Evolutionary conservation across 2,113 vertebrate genomes (phyloP).

Genomic region (Dasyprocta punctata): DNA sequence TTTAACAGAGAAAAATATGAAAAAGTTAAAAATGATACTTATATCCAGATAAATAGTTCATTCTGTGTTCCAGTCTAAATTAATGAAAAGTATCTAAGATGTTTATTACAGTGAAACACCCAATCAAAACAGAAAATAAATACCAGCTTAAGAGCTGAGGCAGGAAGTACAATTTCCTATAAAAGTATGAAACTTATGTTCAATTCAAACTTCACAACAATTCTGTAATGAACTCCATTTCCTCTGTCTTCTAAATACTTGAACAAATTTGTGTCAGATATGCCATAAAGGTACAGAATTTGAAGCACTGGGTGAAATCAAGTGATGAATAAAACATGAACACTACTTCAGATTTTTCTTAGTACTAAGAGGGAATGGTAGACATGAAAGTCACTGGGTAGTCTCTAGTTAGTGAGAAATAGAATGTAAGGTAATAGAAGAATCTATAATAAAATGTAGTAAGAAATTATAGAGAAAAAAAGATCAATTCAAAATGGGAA

Average conservation of each 20-base stretch:
- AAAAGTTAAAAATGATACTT: neutral
- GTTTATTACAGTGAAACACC: neutral
- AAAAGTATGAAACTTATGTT: neutral
- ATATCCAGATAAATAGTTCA: neutral
- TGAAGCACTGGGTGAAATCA: neutral
- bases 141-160: neutral
- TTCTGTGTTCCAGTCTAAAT: neutral
- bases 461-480: neutral
- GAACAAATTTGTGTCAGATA: neutral
- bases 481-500: neutral
- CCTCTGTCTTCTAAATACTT: neutral
- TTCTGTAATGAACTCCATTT: neutral
- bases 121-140: neutral
- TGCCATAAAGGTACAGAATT: neutral
- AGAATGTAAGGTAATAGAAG: neutral
- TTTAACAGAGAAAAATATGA: neutral
- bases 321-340: neutral
- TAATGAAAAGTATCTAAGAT: constrained; percentile 12
- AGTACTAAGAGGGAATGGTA: neutral
- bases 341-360: neutral
- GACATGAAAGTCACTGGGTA: neutral
- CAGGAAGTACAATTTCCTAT: neutral
- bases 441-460: neutral
- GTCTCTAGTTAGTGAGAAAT: neutral
- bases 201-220: neutral